Evolutionary conservation across 1,140 invertebrate genomes (phyloP).

Genomic region (Pseudomyrmex pallidus): DNA sequence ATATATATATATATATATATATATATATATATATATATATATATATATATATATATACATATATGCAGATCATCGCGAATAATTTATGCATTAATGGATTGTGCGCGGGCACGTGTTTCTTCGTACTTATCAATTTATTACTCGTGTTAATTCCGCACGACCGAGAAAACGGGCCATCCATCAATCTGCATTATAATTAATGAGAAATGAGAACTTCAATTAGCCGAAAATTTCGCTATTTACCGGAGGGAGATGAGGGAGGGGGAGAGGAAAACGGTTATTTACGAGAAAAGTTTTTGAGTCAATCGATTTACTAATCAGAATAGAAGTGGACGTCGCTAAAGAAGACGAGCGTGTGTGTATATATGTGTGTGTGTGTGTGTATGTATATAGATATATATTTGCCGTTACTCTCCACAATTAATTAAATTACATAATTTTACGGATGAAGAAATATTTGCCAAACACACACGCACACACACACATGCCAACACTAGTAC

Average conservation of each 20-base stretch:
- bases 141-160: conserved; percentile 36
- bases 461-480: no score
- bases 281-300: background rate
- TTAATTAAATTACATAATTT: background rate
- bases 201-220: conserved; percentile 47
- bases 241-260: background rate
- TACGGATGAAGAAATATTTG: background rate
- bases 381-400: no score
- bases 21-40: no score
- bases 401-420: no score
- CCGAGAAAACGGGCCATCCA: conserved; percentile 32
- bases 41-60: no score
- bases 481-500: no score
- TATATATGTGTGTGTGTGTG: no score
- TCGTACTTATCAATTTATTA: conserved; percentile 56
- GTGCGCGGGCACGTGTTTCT: conserved; percentile 50
- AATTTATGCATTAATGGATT: conserved; percentile 58
- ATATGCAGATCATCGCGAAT: conserved; percentile 53
- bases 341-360: background rate
- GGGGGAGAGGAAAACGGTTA: background rate
- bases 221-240: conserved; percentile 45
- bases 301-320: conserved; percentile 22
- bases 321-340: background rate
- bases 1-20: no score
- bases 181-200: conserved; percentile 51